These are phyloP conservation scores for Gymnoscopelus braueri DNA, from an alignment of 2,797 vertebrate species.

Conservation along the genomic window DNA sequence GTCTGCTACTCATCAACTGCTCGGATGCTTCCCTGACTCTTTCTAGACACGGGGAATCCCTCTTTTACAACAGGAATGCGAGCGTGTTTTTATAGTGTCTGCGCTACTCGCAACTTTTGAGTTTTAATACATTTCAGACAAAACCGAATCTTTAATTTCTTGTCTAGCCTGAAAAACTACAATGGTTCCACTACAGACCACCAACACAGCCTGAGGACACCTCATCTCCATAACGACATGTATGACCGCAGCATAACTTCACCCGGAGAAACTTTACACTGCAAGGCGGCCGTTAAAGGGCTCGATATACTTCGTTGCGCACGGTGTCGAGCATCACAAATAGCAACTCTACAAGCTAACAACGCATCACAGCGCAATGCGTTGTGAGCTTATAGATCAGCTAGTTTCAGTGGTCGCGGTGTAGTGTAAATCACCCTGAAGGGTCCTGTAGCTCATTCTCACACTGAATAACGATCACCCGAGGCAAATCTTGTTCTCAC, in stretches of 20 bases:
- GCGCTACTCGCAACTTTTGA: conserved; percentile 29
- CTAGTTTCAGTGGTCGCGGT: too few species aligned
- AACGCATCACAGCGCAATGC: too few species aligned
- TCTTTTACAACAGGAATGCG: conserved; percentile 14
- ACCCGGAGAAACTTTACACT: conserved; percentile 40
- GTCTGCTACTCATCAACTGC: conserved; percentile 54
- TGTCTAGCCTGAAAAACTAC: conserved; percentile 30
- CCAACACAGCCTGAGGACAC: conserved; percentile 46
- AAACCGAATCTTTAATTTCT: conserved; percentile 43
- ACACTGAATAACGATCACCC: conserved; percentile 68
- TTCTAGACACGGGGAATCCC: conserved; percentile 41
- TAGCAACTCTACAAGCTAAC: too few species aligned
- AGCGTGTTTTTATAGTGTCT: conserved; percentile 21
- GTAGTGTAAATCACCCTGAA: conserved; percentile 18
- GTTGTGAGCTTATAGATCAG: too few species aligned
- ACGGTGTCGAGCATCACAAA: too few species aligned
- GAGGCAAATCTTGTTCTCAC: conserved; percentile 51
- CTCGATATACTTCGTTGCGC: too few species aligned
- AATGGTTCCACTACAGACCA: conserved; percentile 51
- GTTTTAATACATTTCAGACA: conserved; percentile 42
- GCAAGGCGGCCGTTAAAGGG: conserved; percentile 35
- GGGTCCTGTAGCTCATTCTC: conserved; percentile 51
- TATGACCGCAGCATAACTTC: conserved; percentile 58
- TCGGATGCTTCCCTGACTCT: conserved; percentile 31
- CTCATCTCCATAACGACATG: conserved; percentile 47